phyloP scores from a whole-genome alignment of 2,888 invertebrate genomes.

The Amorpha juglandis region DNA sequence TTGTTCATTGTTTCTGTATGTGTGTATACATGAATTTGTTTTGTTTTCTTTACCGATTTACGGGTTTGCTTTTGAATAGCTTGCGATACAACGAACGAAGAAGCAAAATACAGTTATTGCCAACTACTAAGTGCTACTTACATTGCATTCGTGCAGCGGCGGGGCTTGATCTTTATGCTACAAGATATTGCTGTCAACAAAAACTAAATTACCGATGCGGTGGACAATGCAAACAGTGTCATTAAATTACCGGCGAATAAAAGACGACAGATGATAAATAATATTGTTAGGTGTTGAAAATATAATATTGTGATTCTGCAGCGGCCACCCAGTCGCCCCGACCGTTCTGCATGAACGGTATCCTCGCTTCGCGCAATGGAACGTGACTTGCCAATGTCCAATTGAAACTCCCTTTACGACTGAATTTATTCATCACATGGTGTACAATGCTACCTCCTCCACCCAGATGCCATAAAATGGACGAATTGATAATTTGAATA shows the following conservation, averaged over 20 bases:
- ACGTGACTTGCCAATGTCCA: conserved; percentile 72
- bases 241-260: conserved; percentile 9
- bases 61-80: conserved; percentile 14
- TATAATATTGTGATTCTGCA: conserved; percentile 31
- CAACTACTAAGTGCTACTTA: conserved; percentile 14
- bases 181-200: neutral
- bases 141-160: neutral
- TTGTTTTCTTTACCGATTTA: conserved; percentile 12
- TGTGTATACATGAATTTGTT: conserved; percentile 1
- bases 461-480: neutral
- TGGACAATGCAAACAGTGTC: conserved; percentile 2
- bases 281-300: conserved; percentile 36
- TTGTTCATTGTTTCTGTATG: conserved; percentile 8
- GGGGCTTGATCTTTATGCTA: neutral
- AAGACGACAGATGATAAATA: conserved; percentile 3
- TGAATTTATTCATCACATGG: conserved; percentile 40
- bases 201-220: neutral
- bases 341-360: conserved; percentile 69
- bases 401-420: conserved; percentile 58
- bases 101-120: conserved; percentile 19
- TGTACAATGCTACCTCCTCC: conserved; percentile 5
- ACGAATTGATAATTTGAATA: neutral
- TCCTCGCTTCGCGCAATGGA: conserved; percentile 69
- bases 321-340: conserved; percentile 36
- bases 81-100: neutral